Evolutionary conservation across 2,113 vertebrate species (phyloP).

Genomic region (Crotalus helleri): DNA sequence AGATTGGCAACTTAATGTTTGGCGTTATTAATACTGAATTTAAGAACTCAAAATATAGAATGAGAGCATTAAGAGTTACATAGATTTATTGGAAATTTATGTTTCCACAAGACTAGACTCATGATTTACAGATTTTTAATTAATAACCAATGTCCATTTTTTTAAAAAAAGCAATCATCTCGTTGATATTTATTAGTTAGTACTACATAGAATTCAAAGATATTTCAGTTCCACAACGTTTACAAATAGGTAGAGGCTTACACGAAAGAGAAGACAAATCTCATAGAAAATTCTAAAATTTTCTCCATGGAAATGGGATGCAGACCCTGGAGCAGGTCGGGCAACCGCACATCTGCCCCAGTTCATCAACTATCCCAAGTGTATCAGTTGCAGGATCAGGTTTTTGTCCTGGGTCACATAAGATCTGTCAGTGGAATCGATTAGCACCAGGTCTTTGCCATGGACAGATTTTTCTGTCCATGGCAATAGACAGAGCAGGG

Average conservation of each 20-base stretch:
- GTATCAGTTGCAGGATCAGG: background rate
- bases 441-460: too few relatives aligned
- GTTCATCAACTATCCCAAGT: background rate
- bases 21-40: too few relatives aligned
- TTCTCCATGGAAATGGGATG: background rate
- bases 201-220: background rate
- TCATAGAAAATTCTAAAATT: background rate
- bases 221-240: background rate
- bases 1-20: too few relatives aligned
- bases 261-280: too few relatives aligned
- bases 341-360: background rate
- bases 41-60: too few relatives aligned
- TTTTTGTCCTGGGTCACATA: background rate
- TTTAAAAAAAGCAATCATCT: background rate
- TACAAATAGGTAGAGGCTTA: background rate
- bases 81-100: background rate
- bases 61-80: background rate
- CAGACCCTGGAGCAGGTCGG: background rate
- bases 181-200: background rate
- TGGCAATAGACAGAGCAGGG: too few relatives aligned
- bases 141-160: too few relatives aligned
- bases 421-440: background rate
- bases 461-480: background rate
- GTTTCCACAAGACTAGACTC: background rate
- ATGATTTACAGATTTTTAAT: background rate